phyloP scores from a whole-genome alignment of 2,797 vertebrate genomes.

The Dermochelys coriacea region DNA sequence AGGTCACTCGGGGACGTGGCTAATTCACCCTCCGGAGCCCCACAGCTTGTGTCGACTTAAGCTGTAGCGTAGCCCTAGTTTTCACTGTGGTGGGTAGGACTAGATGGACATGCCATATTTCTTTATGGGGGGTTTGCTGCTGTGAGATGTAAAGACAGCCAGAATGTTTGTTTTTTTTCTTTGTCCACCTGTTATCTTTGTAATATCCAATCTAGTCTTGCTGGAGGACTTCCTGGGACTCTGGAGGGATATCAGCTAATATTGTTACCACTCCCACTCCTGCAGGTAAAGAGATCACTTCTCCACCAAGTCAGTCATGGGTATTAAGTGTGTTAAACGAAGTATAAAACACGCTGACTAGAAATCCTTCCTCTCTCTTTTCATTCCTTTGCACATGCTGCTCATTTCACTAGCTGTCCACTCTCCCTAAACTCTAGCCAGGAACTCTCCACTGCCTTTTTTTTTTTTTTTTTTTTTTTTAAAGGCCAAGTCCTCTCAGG shows the following conservation, averaged over 20 bases:
- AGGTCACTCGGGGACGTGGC: too few species aligned
- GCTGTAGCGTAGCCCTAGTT: background rate
- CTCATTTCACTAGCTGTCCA: too few species aligned
- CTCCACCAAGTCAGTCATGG: background rate
- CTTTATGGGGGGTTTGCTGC: too few species aligned
- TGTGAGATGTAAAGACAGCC: background rate
- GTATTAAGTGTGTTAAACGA: too few species aligned
- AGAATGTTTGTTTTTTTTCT: background rate
- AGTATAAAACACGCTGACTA: too few species aligned
- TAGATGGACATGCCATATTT: too few species aligned
- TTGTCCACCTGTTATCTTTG: background rate
- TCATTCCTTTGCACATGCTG: background rate
- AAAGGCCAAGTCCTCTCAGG: background rate
- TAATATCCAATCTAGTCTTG: background rate
- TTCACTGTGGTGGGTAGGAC: background rate
- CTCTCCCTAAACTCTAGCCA: background rate
- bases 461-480: too few species aligned
- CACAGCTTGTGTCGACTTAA: too few species aligned
- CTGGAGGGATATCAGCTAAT: background rate
- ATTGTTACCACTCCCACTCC: background rate
- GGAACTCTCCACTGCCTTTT: background rate
- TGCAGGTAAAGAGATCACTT: background rate
- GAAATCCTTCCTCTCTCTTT: background rate
- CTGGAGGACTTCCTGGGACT: background rate
- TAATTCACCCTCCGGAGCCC: too few species aligned